Evolutionary conservation across 2,113 vertebrate genomes (phyloP), one percentile per base, ranked within the genome.

Genomic region (Melanocharis versteri): DNA sequence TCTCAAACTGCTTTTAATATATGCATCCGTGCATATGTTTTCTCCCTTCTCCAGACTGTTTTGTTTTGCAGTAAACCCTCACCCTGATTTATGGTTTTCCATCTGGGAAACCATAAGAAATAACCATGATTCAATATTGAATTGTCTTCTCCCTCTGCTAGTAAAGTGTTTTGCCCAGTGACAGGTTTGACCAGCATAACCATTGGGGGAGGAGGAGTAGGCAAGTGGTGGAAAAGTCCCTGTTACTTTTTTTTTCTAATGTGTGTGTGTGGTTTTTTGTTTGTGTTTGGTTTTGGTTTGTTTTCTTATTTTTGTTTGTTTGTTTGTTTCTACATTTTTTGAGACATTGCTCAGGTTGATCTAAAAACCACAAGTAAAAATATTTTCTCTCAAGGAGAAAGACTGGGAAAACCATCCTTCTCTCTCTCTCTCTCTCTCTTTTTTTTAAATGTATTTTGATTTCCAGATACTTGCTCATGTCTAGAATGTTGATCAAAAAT

Each of bases 61-160:
- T 87, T 93, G 57, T 79, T 87, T 95, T 94, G 73, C 84, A 87
- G 26, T 44, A 85, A 91, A 64, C 75, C n/a, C 28, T 89, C 40
- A 62, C 61, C 87, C 82, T 79, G 22, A 56, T 97, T 89, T 87
- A 79, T 57, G 70, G 53, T 50, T 89, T 95, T 87, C 96, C 90
- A 94, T 96, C 87, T 95, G 95, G 73, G 40, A 95, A 87, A 73
- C 76, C 87, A 91, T 95, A 83, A 83, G 91, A 96, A 96, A 87
- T 73, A 93, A 65, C 54, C 12, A 10, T 39, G 64, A 71, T 91
- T 89, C 76, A 54, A 70, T 70, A 73, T 9, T 42, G 37, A 81
- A 76, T 39, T 18, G 1, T 69, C 57, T 87, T 75, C 53, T 83
- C 39, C 35, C 45, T 89, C 62, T 92, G 50, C n/a, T 78, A 77